A percentile compares a stretch with the other conserved stretches of the same genome.
Evolutionary conservation across 2,888 invertebrate genomes (phyloP).

Genomic region (Balanococcus diminutus): DNA sequence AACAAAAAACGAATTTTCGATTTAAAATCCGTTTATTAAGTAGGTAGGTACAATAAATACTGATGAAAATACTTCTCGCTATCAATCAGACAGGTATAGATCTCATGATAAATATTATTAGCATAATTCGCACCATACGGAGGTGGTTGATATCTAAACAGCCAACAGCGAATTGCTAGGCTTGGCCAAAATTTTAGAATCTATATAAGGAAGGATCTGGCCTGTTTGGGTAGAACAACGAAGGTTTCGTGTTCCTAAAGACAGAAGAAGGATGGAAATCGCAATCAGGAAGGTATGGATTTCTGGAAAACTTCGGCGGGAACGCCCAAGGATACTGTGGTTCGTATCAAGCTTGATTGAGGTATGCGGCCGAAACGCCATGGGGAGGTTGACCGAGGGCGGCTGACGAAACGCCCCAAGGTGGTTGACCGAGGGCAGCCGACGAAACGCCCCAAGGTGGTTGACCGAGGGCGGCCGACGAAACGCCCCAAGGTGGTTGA

Average conservation of each 20-base stretch:
- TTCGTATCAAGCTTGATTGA: neutral
- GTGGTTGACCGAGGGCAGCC: too few relatives aligned
- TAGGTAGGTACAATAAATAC: neutral
- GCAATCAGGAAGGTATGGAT: slow-evolving; percentile 36
- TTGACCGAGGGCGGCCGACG: too few relatives aligned
- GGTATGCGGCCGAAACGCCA: neutral
- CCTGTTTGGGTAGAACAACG: neutral
- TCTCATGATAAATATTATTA: slow-evolving; percentile 50
- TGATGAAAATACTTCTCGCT: neutral
- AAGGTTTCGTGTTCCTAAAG: slow-evolving; percentile 28
- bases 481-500: too few relatives aligned
- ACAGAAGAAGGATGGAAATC: slow-evolving; percentile 35
- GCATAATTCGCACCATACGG: slow-evolving; percentile 28
- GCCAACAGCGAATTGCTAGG: slow-evolving; percentile 33
- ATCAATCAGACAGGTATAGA: too few relatives aligned
- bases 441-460: too few relatives aligned
- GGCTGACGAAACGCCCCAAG: too few relatives aligned
- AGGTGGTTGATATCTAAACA: slow-evolving; percentile 36
- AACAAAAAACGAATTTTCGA: neutral
- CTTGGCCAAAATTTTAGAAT: slow-evolving; percentile 10
- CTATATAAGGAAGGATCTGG: slow-evolving; percentile 32
- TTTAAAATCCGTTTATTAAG: neutral
- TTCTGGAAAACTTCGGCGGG: slow-evolving; percentile 35
- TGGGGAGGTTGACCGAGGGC: slow-evolving; percentile 15
- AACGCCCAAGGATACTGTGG: slow-evolving; percentile 6